These are phyloP conservation scores for Aphelenchoides fujianensis DNA, from an alignment of 1,140 invertebrate species.

Conservation along the genomic window DNA sequence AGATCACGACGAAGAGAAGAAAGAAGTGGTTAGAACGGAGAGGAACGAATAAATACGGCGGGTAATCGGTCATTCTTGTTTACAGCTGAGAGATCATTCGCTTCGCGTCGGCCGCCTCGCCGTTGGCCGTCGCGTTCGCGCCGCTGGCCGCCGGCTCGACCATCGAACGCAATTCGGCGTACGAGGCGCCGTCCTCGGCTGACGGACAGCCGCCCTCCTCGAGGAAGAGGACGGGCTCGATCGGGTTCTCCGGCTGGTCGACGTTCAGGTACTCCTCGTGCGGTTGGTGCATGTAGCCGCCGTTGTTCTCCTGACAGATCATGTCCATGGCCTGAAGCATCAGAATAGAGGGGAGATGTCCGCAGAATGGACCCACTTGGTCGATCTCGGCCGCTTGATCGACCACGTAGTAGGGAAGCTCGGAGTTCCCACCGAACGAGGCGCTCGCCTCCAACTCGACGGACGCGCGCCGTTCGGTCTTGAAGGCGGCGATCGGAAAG, in stretches of 20 bases:
- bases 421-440: neutral
- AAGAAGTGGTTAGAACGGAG: neutral
- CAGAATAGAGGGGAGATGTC: too few relatives aligned
- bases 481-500: neutral
- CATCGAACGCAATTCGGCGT: constrained; percentile 2
- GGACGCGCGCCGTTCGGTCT: neutral
- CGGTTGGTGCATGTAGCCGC: neutral
- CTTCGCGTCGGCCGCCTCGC: neutral
- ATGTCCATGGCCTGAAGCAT: constrained; percentile 3
- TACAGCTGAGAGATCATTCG: neutral
- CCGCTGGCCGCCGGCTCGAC: neutral
- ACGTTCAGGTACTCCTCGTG: neutral
- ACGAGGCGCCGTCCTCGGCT: neutral
- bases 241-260: neutral
- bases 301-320: constrained; percentile 12
- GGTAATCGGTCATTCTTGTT: neutral
- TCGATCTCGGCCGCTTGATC: constrained; percentile 6
- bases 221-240: neutral
- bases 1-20: neutral
- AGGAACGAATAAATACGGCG: neutral
- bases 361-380: neutral
- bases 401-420: neutral
- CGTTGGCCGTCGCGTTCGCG: neutral
- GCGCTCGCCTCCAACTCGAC: neutral
- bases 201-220: neutral